phyloP scores from a whole-genome alignment of 2,888 invertebrate species.

The Patella pellucida region DNA sequence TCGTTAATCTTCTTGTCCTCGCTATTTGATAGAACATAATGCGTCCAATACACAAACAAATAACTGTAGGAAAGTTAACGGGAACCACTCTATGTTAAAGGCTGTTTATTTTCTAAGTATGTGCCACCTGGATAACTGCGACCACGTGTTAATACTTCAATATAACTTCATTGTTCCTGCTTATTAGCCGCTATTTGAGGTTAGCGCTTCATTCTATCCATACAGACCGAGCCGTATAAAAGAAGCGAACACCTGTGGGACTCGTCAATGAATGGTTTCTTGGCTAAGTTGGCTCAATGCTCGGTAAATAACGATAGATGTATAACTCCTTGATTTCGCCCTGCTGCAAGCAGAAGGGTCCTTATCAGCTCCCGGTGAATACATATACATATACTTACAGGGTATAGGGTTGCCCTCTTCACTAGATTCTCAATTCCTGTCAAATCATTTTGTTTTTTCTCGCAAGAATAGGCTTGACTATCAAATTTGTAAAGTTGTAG shows the following conservation, averaged over 20 bases:
- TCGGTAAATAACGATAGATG: constrained; percentile 5
- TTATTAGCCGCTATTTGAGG: constrained; percentile 5
- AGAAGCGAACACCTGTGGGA: constrained; percentile 9
- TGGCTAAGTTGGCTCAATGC: background rate
- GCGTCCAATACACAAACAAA: too few relatives aligned
- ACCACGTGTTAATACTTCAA: constrained; percentile 7
- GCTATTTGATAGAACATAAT: too few relatives aligned
- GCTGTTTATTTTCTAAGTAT: constrained; percentile 1
- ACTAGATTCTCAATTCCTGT: background rate
- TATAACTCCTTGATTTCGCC: background rate
- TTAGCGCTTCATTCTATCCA: constrained; percentile 1
- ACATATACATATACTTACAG: background rate
- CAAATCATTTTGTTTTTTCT: too few relatives aligned
- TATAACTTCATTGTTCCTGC: constrained; percentile 3
- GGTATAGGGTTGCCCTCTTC: background rate
- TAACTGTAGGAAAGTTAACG: too few relatives aligned
- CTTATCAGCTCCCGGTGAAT: background rate
- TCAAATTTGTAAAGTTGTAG: too few relatives aligned
- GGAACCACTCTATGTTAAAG: background rate
- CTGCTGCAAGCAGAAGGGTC: background rate
- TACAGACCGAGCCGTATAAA: constrained; percentile 2
- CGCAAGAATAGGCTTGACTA: too few relatives aligned
- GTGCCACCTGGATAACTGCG: background rate
- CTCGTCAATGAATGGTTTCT: constrained; percentile 9
- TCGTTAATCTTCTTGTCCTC: too few relatives aligned